Percentiles rank a stretch among this genome's conserved stretches.
These are phyloP conservation scores for Sebastes diploproa DNA, from an alignment of 2,797 vertebrate genomes.

Conservation along the genomic window DNA sequence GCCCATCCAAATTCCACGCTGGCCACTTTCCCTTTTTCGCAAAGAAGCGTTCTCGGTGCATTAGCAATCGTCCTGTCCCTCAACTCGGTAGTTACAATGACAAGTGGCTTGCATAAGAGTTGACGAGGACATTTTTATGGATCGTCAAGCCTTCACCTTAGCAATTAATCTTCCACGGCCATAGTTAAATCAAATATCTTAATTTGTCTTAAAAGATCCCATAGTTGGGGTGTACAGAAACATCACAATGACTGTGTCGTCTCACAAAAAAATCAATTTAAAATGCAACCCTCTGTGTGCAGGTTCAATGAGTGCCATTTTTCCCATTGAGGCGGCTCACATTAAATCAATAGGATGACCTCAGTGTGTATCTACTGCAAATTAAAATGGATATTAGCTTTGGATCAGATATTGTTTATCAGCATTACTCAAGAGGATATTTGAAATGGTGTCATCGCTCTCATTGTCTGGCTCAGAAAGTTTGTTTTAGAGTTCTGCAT, in stretches of 20 bases:
- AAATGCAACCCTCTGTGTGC: conserved; percentile 30
- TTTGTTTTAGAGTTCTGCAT: conserved; percentile 21
- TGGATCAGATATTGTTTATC: conserved; percentile 63
- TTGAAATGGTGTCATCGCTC: conserved; percentile 9
- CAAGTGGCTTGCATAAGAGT: conserved; percentile 41
- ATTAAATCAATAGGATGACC: conserved; percentile 71
- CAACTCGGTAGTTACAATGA: conserved; percentile 39
- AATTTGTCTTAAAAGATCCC: conserved; percentile 47
- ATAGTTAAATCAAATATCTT: conserved; percentile 38
- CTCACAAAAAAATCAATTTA: conserved; percentile 56
- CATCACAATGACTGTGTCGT: conserved; percentile 22
- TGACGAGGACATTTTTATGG: conserved; percentile 41
- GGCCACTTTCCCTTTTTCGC: conserved; percentile 35
- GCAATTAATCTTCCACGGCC: conserved; percentile 18
- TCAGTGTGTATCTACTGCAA: conserved; percentile 57
- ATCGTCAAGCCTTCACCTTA: conserved; percentile 41
- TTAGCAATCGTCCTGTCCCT: conserved; percentile 19
- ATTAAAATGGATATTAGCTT: conserved; percentile 69
- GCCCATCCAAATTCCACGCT: conserved; percentile 44
- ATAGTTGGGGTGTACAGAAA: background rate
- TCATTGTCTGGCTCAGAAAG: background rate
- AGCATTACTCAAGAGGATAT: conserved; percentile 43
- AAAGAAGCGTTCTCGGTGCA: conserved; percentile 22
- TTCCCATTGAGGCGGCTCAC: conserved; percentile 43
- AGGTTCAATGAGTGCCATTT: conserved; percentile 49